phyloP scores from a whole-genome alignment of 2,888 invertebrate species.

The Sinelater perroti region DNA sequence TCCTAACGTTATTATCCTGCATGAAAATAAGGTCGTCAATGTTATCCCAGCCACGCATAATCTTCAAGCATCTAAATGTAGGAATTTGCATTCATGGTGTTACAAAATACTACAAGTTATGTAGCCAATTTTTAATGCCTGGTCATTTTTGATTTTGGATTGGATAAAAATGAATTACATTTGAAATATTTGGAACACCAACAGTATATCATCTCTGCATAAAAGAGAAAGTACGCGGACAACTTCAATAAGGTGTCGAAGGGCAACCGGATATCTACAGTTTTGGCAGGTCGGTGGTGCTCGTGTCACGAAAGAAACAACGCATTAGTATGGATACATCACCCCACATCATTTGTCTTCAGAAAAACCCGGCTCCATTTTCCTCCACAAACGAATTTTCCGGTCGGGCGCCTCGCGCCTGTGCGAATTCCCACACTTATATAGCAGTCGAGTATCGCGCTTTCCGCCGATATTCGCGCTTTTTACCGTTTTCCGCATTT shows the following conservation, averaged over 20 bases:
- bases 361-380: slow-evolving; percentile 61
- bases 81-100: too few species aligned
- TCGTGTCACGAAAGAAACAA: slow-evolving; percentile 38
- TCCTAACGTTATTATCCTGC: too few species aligned
- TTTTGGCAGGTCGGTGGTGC: slow-evolving; percentile 29
- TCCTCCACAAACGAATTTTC: slow-evolving; percentile 63
- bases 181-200: too few species aligned
- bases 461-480: slow-evolving; percentile 50
- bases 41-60: too few species aligned
- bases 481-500: slow-evolving; percentile 48
- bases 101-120: too few species aligned
- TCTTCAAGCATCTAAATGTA: too few species aligned
- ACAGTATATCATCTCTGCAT: background rate
- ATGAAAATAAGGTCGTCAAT: too few species aligned
- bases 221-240: background rate
- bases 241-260: too few species aligned
- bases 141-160: too few species aligned
- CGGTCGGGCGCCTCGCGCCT: slow-evolving; percentile 57
- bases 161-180: too few species aligned
- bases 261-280: slow-evolving; percentile 13
- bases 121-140: too few species aligned
- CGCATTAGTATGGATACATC: slow-evolving; percentile 57
- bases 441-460: slow-evolving; percentile 52
- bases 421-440: slow-evolving; percentile 60
- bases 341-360: slow-evolving; percentile 61